phyloP scores from a whole-genome alignment of 2,797 vertebrate species.

The Enteromius treurensis region DNA sequence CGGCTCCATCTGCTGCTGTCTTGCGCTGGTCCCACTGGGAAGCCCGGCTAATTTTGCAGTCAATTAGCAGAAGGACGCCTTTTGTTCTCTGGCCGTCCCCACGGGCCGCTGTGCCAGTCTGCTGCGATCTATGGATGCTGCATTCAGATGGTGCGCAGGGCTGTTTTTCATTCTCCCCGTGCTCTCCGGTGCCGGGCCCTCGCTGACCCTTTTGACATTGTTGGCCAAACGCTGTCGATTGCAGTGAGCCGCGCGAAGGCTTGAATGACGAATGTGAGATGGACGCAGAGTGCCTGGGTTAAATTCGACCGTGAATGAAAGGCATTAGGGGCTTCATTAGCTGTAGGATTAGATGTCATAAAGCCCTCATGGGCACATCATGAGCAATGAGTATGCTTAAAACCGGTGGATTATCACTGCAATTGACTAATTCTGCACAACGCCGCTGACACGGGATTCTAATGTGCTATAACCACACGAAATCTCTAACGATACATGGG shows the following conservation, averaged over 20 bases:
- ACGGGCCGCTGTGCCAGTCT: constrained; percentile 85
- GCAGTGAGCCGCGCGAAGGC: constrained; percentile 77
- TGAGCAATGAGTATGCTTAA: constrained; percentile 45
- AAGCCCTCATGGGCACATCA: constrained; percentile 44
- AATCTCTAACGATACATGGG: neutral
- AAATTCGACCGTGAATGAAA: constrained; percentile 43
- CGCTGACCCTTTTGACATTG: constrained; percentile 89
- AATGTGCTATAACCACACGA: constrained; percentile 14
- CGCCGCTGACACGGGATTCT: neutral
- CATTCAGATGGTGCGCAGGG: constrained; percentile 78
- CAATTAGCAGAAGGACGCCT: constrained; percentile 99
- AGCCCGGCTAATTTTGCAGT: constrained; percentile 97
- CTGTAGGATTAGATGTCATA: constrained; percentile 51
- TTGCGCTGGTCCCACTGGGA: constrained; percentile 86
- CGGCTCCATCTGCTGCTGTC: constrained; percentile 92
- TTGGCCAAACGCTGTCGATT: constrained; percentile 83
- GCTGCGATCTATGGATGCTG: constrained; percentile 67
- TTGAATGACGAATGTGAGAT: constrained; percentile 55
- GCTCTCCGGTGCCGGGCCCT: constrained; percentile 55
- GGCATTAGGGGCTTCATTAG: constrained; percentile 52
- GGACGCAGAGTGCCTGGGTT: constrained; percentile 31
- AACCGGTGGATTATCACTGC: constrained; percentile 37
- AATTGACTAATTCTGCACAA: constrained; percentile 26
- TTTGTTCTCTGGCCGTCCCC: constrained; percentile 89
- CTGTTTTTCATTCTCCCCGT: constrained; percentile 75